Base-by-base conservation (phyloP, 1,140 invertebrate genomes). In the Muscidifurax raptorellus region DNA sequence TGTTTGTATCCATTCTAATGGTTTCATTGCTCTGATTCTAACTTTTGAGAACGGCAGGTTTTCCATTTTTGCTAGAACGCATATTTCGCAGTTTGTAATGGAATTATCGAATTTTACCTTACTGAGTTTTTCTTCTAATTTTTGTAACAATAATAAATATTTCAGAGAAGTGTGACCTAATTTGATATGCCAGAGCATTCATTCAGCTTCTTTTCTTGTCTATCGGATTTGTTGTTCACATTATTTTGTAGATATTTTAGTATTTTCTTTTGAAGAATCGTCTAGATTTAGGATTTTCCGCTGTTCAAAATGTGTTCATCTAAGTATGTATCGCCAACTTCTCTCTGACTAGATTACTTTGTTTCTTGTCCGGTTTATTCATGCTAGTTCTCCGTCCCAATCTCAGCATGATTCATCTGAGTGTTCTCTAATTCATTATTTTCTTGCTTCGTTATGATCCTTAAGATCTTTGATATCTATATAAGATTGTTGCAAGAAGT, bases 181-280 rank as follows among this genome's bases (percentile, higher is more conserved):
- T 85, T 84, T 86, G 27, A 84, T 79, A 66, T 87, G 86, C 86
- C 86, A 86, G 0, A 86, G 67, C 86, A 85, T 86, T 0, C 40
- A 80, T 86, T 80, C 77, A 59, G 66, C 32, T 5, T 36, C 3
- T 7, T 36, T 36, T 36, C 9, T 7, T 36, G 32, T n/a, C n/a
- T n/a, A n/a, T n/a, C n/a, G n/a, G n/a, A 36, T 3, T 36, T 36
- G 32, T 36, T 7, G 3, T 7, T 0, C 9, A 5, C 9, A 7
- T 3, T 36, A 7, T 36, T 36, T 36, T 36, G 32, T 36, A 1
- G 32, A 36, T 36, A 1, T 36, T 36, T 36, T 36, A 36, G 32
- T 36, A 36, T 36, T 36, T n/a, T 36, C 32, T 36, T 36, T 7
- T 36, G 32, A 36, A 36, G 32, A 36, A 5, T 36, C 9, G 9